These are phyloP conservation scores for Eulemur rufifrons DNA, from an alignment of 2,113 vertebrate genomes.

Conservation along the genomic window DNA sequence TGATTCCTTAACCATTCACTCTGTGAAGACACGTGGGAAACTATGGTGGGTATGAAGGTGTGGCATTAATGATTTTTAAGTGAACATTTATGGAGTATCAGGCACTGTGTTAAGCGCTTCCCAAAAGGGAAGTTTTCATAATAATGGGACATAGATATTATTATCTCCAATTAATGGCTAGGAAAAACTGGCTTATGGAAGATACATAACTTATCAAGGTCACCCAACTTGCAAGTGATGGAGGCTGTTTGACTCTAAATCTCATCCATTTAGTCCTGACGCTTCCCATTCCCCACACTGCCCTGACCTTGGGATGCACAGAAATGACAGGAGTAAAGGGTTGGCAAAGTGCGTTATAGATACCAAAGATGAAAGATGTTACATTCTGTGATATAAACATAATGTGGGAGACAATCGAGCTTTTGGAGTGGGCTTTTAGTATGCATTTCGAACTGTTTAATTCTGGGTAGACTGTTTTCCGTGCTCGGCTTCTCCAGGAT, in stretches of 20 bases:
- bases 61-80: neutral
- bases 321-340: neutral
- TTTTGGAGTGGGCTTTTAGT: neutral
- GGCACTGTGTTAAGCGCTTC: neutral
- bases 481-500: neutral
- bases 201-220: neutral
- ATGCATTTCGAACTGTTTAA: conserved; percentile 45
- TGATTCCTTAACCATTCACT: neutral
- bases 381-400: neutral
- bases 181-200: neutral
- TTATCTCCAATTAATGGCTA: neutral
- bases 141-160: neutral
- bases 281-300: neutral
- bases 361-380: neutral
- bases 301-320: neutral
- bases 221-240: neutral
- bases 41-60: too few relatives aligned
- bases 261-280: neutral
- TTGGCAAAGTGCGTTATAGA: neutral
- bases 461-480: conserved; percentile 40
- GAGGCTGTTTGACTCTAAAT: neutral
- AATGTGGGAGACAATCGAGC: neutral
- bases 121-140: neutral
- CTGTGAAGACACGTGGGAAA: neutral
- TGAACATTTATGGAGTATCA: neutral